Evolutionary conservation across 2,888 invertebrate genomes (phyloP).

Genomic region (Chrysolina haemoptera): DNA sequence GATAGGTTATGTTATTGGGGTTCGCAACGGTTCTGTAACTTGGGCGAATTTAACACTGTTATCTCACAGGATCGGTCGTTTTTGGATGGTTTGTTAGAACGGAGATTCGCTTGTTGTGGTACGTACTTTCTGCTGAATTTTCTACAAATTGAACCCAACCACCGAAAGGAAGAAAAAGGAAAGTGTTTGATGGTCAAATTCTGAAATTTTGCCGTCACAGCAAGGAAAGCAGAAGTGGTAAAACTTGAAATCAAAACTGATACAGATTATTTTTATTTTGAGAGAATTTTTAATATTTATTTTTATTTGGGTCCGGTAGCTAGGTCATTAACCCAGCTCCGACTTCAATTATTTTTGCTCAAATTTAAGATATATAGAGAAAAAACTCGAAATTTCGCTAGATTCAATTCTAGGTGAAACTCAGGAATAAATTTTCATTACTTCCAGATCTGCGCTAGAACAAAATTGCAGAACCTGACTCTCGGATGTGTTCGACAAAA

Average conservation of each 20-base stretch:
- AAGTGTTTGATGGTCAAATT: background rate
- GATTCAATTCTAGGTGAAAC: too few species aligned
- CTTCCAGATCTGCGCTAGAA: background rate
- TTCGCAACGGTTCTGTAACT: constrained; percentile 36
- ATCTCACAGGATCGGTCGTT: constrained; percentile 43
- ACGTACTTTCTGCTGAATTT: constrained; percentile 34
- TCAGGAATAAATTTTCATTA: too few species aligned
- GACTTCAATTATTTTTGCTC: too few species aligned
- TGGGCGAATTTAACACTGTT: constrained; percentile 38
- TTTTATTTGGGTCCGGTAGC: too few species aligned
- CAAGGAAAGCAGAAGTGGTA: background rate
- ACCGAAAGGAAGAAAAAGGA: constrained; percentile 43
- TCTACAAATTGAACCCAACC: constrained; percentile 51
- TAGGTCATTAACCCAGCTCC: too few species aligned
- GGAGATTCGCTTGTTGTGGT: constrained; percentile 31
- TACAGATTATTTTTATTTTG: too few species aligned
- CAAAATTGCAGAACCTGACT: background rate
- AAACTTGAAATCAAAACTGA: too few species aligned
- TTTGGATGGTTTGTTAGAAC: constrained; percentile 41
- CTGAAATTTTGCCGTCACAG: background rate
- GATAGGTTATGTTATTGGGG: constrained; percentile 41
- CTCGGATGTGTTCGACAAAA: background rate
- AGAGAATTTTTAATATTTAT: too few species aligned
- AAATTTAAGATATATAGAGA: too few species aligned
- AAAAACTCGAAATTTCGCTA: too few species aligned